Base-by-base conservation (phyloP, 2,113 vertebrate species). In the Geococcyx californianus region DNA sequence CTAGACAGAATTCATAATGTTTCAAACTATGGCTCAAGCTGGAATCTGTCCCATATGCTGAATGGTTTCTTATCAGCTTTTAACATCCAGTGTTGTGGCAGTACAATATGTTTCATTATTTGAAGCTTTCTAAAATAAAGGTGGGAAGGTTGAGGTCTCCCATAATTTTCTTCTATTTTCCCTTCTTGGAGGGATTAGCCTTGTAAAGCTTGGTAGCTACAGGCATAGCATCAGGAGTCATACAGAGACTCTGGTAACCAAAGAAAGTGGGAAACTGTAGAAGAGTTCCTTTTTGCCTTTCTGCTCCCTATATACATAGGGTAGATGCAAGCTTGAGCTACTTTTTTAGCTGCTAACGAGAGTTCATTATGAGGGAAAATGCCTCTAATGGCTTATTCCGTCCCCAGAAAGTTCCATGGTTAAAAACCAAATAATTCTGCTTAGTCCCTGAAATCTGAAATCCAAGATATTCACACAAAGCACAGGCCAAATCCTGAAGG, bases 401-500 rank as follows among this genome's bases (percentile, higher is more conserved):
- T 78, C 59, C 38, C 70, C 49, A 49, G 75, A 44, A 89, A 90
- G 68, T 42, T 52, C 45, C 42, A 47, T 4, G 15, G 38, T 80
- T 90, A 86, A 92, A 94, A 95, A 42, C 87, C 87, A 49, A 36
- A 85, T 77, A 90, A 83, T 33, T 42, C 45, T 95, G 73, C 59
- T 75, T 88, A 90, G 90, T 88, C 21, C 47, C 11, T 87, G 44
- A 84, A 86, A 78, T 56, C 72, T 93, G 88, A 87, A 83, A 96
- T 64, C 60, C 64, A 84, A 88, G 68, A 87, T 90, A 96, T 84
- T 97, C 85, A 85, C 80, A 87, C 52, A 58, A 5, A 17, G 58
- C 69, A 51, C 25, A 64, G 76, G 86, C 80, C 88, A 94, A 79
- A 93, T 73, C 44, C 84, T 96, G 86, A 72, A 84, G 56, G 73